Evolutionary conservation across 2,797 vertebrate genomes (phyloP).

Genomic region (Ctenochaetus hawaiiensis): DNA sequence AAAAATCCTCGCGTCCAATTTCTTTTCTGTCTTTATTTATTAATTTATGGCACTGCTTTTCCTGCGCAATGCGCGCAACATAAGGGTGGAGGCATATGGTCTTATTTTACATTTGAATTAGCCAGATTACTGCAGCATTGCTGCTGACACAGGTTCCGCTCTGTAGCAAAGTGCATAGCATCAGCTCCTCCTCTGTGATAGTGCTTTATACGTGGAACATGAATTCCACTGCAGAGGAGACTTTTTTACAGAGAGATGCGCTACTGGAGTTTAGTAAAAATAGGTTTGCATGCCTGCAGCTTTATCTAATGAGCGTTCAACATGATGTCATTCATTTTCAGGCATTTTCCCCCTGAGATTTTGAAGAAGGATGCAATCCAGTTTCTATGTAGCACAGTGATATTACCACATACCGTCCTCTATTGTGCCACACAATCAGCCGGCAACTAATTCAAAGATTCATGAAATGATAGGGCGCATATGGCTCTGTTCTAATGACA

Average conservation of each 20-base stretch:
- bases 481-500: constrained; percentile 82
- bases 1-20: constrained; percentile 11
- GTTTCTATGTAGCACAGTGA: neutral
- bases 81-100: constrained; percentile 60
- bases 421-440: constrained; percentile 26
- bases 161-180: constrained; percentile 58
- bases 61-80: constrained; percentile 70
- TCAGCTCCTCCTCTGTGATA: constrained; percentile 17
- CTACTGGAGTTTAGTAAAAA: constrained; percentile 25
- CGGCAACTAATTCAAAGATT: constrained; percentile 68
- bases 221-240: constrained; percentile 43
- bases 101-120: constrained; percentile 46
- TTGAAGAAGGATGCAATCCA: constrained; percentile 1
- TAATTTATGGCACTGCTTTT: constrained; percentile 60
- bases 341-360: neutral
- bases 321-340: constrained; percentile 55
- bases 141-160: constrained; percentile 43
- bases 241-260: neutral
- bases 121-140: constrained; percentile 49
- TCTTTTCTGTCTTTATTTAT: constrained; percentile 52
- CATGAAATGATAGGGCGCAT: constrained; percentile 70
- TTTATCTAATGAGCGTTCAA: constrained; percentile 27
- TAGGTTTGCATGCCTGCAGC: constrained; percentile 6
- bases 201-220: constrained; percentile 2
- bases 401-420: neutral